Evolutionary conservation across 2,113 vertebrate genomes (phyloP), one percentile per base, ranked within the genome.

Genomic region (Lepisosteus oculatus): DNA sequence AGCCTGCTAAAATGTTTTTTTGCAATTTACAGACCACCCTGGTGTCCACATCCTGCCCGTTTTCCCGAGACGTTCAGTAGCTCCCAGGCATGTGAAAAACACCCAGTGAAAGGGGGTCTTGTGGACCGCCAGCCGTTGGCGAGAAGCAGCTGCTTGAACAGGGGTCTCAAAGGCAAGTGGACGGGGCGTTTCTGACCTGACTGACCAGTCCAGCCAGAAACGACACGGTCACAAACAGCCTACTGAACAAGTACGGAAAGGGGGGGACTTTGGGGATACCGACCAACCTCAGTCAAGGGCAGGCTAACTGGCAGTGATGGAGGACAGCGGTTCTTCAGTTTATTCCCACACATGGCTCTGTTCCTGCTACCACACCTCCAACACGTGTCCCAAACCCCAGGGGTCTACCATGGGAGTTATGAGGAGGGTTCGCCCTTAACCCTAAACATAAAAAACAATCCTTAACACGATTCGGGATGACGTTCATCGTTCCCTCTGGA

Each of bases 401-500:
- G 8, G 7, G 7, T 59, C 56, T n/a, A 59, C n/a, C 56, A 59
- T 4, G 29, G 29, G 29, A 59, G 4, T 4, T n/a, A 13, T n/a
- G n/a, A 59, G 13, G 7, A 11, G 56, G 56, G 56, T 59, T 59
- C 3, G 11, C 56, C 47, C 47, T 51, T 5, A 51, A 51, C 5
- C 5, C 47, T 51, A 68, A 81, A 85, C 83, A 81, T 83, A 82
- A 55, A 80, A 85, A 81, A 56, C 54, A 57, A 61, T 29, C 3
- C 15, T 72, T 68, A 77, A 68, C 79, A 78, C 74, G 80, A 80
- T 84, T 82, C 7, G 41, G 71, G 3, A 63, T 78, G 59, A 78
- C 81, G 90, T 79, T 85, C 85, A 83, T 84, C 79, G 80, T 78
- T 79, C 77, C 83, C 78, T 88, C 86, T 78, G 80, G 71, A 83